These are phyloP conservation scores for Lagothrix lagotricha DNA, from an alignment of 2,797 vertebrate genomes.

Conservation along the genomic window DNA sequence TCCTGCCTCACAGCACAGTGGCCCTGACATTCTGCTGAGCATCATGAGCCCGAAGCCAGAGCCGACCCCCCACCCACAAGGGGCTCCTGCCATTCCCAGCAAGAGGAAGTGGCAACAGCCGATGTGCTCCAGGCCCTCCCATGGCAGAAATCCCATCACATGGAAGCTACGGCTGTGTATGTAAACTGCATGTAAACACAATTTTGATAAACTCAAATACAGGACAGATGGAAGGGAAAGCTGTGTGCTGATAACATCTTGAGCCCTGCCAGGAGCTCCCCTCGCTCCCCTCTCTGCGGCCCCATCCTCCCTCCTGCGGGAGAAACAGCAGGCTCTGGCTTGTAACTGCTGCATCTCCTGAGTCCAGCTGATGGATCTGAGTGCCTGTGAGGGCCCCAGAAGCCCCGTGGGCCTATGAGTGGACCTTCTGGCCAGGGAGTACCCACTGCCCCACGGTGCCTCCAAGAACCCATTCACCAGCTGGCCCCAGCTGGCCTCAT, in stretches of 20 bases:
- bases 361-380: conserved; percentile 71
- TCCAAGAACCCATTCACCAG: conserved; percentile 78
- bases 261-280: neutral
- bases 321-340: conserved; percentile 59
- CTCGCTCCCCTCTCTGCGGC: neutral
- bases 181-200: neutral
- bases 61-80: fast-evolving
- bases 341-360: conserved; percentile 76
- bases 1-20: neutral
- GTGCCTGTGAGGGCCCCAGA: conserved; percentile 60
- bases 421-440: conserved; percentile 74
- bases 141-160: too few species aligned
- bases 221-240: neutral
- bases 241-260: conserved; percentile 31
- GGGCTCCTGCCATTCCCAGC: fast-evolving
- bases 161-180: neutral
- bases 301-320: conserved; percentile 23
- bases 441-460: conserved; percentile 53
- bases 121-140: neutral
- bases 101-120: fast-evolving
- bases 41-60: neutral
- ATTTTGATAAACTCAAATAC: neutral
- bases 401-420: conserved; percentile 64
- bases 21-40: neutral
- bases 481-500: conserved; percentile 62